phyloP scores from a whole-genome alignment of 1,140 invertebrate genomes.

The Monochamus saltuarius region DNA sequence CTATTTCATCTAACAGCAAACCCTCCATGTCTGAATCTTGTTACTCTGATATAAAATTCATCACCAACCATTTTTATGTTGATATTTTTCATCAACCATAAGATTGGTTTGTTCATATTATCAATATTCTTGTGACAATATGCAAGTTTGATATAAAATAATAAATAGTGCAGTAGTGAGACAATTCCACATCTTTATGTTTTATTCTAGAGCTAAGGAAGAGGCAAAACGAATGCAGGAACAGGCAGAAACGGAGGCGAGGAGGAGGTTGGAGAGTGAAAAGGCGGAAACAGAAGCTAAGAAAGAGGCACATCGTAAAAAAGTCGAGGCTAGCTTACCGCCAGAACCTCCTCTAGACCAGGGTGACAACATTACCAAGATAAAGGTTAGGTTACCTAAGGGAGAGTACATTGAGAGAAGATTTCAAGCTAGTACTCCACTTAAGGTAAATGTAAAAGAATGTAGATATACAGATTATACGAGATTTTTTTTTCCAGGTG shows the following conservation, averaged over 20 bases:
- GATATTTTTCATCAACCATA: no score
- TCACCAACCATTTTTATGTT: no score
- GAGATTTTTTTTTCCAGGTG: slow-evolving; percentile 56
- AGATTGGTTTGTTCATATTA: no score
- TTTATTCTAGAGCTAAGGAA: slow-evolving; percentile 73
- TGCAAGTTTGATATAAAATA: no score
- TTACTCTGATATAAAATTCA: no score
- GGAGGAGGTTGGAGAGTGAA: slow-evolving; percentile 69
- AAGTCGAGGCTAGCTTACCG: slow-evolving; percentile 64
- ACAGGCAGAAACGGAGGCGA: slow-evolving; percentile 64
- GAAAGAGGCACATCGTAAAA: slow-evolving; percentile 64
- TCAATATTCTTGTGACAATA: no score
- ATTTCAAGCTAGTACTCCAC: slow-evolving; percentile 66
- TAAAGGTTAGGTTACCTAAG: slow-evolving; percentile 76
- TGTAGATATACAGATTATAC: not conserved
- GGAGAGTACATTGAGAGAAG: slow-evolving; percentile 72
- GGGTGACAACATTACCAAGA: slow-evolving; percentile 65
- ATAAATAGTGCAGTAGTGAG: no score
- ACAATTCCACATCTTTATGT: no score
- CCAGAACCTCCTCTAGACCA: slow-evolving; percentile 58
- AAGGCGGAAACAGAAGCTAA: slow-evolving; percentile 67
- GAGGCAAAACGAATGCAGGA: slow-evolving; percentile 76
- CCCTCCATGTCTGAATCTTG: no score
- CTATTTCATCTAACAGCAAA: no score
- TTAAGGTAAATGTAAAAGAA: slow-evolving; percentile 56